Conservation (phyloP, 1,140 invertebrate species). For the Aphaenogaster rudis region DNA sequence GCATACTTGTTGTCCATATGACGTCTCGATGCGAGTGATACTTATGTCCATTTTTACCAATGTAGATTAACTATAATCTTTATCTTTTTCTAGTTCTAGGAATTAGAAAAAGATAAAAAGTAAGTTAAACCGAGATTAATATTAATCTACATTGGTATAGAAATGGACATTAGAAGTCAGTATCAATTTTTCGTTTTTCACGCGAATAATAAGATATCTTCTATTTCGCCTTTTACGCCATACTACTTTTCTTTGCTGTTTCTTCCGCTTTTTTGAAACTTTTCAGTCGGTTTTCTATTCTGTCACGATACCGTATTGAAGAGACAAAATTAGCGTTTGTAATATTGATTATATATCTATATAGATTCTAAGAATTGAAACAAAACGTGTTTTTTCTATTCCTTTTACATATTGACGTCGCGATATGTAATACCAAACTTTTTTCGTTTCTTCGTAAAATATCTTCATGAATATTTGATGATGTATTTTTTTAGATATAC, state of each 20-base stretch:
- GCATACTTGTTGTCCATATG: neutral
- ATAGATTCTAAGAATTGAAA: neutral
- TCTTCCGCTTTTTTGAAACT: neutral
- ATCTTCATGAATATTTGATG: neutral
- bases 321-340: neutral
- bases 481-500: neutral
- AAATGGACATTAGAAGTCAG: slow-evolving; percentile 20
- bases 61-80: too few relatives aligned
- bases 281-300: neutral
- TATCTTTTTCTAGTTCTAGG: too few relatives aligned
- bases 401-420: neutral
- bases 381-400: neutral
- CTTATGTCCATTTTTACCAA: neutral
- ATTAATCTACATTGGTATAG: too few relatives aligned
- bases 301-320: neutral
- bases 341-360: neutral
- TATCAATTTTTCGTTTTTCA: neutral
- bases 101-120: too few relatives aligned
- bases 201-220: neutral
- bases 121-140: too few relatives aligned
- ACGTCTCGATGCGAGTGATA: slow-evolving; percentile 57
- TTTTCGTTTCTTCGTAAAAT: neutral
- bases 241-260: neutral
- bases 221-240: neutral
- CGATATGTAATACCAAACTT: neutral